Evolutionary conservation across 2,888 invertebrate genomes (phyloP).

Genomic region (Monoplex corrugatus): DNA sequence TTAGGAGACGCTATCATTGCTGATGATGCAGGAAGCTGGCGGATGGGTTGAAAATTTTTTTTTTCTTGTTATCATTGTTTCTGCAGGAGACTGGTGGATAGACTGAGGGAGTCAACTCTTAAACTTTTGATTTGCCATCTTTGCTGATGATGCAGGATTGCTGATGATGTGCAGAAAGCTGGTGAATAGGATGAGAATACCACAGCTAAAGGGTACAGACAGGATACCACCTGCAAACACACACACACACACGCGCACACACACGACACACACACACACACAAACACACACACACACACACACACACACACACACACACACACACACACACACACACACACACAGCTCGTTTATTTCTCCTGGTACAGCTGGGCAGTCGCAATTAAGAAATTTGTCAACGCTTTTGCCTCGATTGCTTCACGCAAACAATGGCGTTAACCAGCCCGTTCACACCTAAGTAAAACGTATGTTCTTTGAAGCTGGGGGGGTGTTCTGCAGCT

Average conservation of each 20-base stretch:
- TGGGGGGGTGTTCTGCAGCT: background rate
- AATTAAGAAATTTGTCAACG: background rate
- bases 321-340: background rate
- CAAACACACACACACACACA: background rate
- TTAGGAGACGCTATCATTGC: no score
- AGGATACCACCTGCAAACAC: background rate
- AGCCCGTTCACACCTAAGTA: no score
- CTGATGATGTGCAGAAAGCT: background rate
- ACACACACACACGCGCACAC: conserved; percentile 13
- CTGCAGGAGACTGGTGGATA: no score
- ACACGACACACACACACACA: background rate
- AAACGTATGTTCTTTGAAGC: no score
- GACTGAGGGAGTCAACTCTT: background rate
- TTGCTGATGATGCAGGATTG: background rate
- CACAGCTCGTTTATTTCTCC: background rate
- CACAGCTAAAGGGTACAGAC: no score
- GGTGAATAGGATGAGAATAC: background rate
- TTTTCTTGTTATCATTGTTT: no score
- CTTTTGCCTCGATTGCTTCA: background rate
- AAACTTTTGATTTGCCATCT: background rate
- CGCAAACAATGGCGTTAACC: background rate
- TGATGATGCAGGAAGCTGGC: no score
- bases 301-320: conserved; percentile 13
- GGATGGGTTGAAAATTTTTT: no score
- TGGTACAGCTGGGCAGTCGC: background rate